Evolutionary conservation across 2,113 vertebrate species (phyloP).

Genomic region (Sinocyclocheilus maitianheensis): DNA sequence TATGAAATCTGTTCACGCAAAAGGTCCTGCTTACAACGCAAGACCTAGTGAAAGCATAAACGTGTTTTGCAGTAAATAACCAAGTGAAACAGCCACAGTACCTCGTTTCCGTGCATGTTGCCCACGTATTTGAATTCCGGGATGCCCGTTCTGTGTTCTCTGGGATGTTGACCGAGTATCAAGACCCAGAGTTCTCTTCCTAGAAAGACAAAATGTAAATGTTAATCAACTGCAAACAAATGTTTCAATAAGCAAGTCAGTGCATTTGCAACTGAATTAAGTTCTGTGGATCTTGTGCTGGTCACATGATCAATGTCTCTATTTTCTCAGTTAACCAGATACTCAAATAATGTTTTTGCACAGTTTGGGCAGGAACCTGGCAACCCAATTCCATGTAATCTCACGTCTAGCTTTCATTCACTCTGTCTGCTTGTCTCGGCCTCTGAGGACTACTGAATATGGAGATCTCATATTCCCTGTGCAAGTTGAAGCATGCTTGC

Average conservation of each 20-base stretch:
- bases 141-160: conserved; percentile 81
- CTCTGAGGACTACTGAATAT: background rate
- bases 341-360: conserved; percentile 36
- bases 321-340: conserved; percentile 33
- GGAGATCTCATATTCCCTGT: conserved; percentile 19
- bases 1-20: background rate
- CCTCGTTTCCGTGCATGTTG: conserved; percentile 92
- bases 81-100: conserved; percentile 61
- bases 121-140: conserved; percentile 89
- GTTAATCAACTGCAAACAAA: conserved; percentile 37
- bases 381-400: conserved; percentile 43
- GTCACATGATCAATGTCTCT: conserved; percentile 33
- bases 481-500: conserved; percentile 23
- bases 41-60: background rate
- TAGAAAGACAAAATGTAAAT: conserved; percentile 66
- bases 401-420: conserved; percentile 8
- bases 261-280: conserved; percentile 36
- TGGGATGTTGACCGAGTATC: conserved; percentile 81
- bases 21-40: background rate
- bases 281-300: conserved; percentile 6
- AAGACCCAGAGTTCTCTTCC: conserved; percentile 89
- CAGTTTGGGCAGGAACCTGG: conserved; percentile 30
- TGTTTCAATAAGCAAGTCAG: background rate
- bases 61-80: background rate
- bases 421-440: background rate